Conservation (phyloP, 2,113 vertebrate genomes). For the Plestiodon gilberti region DNA sequence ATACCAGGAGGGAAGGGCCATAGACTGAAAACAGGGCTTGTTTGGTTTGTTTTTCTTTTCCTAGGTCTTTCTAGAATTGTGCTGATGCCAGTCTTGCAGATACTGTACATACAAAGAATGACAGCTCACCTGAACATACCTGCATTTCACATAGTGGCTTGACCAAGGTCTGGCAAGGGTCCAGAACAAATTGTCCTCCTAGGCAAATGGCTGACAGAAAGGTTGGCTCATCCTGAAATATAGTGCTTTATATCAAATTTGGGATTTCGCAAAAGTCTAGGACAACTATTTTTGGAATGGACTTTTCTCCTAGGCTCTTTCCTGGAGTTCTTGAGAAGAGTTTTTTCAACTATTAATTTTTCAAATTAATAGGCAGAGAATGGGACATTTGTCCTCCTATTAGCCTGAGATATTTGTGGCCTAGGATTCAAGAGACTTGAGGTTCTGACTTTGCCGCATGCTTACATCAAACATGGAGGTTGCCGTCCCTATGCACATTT, state of each 20-base stretch:
- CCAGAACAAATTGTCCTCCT: background rate
- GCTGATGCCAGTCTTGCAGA: slow-evolving; percentile 42
- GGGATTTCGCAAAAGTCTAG: background rate
- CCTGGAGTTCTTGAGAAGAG: background rate
- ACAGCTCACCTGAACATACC: background rate
- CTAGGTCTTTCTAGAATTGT: slow-evolving; percentile 41
- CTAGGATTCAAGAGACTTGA: background rate
- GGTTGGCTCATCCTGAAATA: slow-evolving; percentile 19
- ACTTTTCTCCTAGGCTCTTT: background rate
- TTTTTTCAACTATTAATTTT: background rate
- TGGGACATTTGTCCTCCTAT: background rate
- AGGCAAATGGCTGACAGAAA: background rate
- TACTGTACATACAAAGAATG: background rate
- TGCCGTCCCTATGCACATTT: background rate
- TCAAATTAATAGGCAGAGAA: background rate
- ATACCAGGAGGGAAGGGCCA: slow-evolving; percentile 45
- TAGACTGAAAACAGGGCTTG: background rate
- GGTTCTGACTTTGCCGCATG: background rate
- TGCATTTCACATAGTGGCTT: background rate
- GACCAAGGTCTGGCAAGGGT: background rate
- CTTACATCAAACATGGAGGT: background rate
- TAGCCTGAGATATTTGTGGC: background rate
- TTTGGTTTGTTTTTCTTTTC: slow-evolving; percentile 29
- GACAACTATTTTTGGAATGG: background rate
- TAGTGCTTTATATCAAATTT: slow-evolving; percentile 60